A percentile compares a stretch with the other conserved stretches of the same genome.
phyloP scores from a whole-genome alignment of 37 sponge, comb jelly and placozoan genomes.

The Bolinopsis microptera region DNA sequence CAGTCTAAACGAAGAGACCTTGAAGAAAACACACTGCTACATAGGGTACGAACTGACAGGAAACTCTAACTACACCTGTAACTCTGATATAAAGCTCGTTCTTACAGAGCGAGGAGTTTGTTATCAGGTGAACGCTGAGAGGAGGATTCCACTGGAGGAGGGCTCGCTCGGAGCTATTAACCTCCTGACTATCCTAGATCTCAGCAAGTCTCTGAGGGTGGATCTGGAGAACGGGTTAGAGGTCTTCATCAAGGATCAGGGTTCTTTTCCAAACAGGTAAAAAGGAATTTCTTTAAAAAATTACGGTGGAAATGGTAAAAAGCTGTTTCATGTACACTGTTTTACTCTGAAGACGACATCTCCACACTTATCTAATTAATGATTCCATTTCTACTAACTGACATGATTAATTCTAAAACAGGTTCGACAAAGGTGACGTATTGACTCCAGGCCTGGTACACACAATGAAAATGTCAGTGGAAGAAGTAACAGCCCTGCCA shows the following conservation, averaged over 20 bases:
- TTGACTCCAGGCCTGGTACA: background rate
- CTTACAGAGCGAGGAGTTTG: slow-evolving; percentile 20
- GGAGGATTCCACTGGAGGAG: background rate
- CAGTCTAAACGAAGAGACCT: background rate
- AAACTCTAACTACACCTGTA: background rate
- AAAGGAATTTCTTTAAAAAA: too few relatives aligned
- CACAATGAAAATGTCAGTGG: background rate
- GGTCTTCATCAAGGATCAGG: slow-evolving; percentile 35
- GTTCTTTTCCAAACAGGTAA: background rate
- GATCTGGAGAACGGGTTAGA: background rate
- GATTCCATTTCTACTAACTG: too few relatives aligned
- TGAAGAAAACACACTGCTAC: background rate
- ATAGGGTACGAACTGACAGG: background rate
- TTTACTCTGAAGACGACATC: too few relatives aligned
- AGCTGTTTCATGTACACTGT: too few relatives aligned
- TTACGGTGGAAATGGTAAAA: too few relatives aligned
- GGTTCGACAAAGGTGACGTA: slow-evolving; percentile 3
- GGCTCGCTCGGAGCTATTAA: background rate
- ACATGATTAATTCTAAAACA: too few relatives aligned
- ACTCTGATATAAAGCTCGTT: background rate
- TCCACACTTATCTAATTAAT: too few relatives aligned
- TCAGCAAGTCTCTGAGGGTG: background rate
- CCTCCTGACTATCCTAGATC: background rate
- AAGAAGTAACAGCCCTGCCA: background rate
- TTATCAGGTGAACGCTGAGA: slow-evolving; percentile 25